Base-by-base conservation (phyloP, 2,797 vertebrate genomes). In the Euphonia xanthogaster region DNA sequence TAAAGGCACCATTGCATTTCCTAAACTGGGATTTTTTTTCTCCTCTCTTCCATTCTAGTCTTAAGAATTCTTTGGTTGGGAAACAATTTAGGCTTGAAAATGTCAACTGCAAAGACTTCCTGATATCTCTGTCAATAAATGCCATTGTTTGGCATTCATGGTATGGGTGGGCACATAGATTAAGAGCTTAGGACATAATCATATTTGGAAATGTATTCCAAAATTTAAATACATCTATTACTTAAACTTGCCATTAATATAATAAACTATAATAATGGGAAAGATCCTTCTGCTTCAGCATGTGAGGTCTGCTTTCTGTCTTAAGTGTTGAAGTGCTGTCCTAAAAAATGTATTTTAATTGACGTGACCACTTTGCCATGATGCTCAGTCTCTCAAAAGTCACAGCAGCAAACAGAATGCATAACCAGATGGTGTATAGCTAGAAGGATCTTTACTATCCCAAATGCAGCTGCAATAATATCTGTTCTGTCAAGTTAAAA, bases 401-500 rank as follows among this genome's bases (percentile, higher is more conserved):
- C 68, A 80, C 86, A 94, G 87, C 83, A 97, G 92, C 96, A 96
- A 97, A 94, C 33, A 90, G 79, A 88, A 77, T 86, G 74, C 93
- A 67, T 81, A 87, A 93, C 90, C 96, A 97, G 94, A 96, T 97
- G 93, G 90, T 94, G 90, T 86, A 89, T 95, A 93, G 74, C 88
- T 95, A 73, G 92, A 87, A 96, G 87, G 86, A 92, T 96, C 82
- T 89, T 87, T 82, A 54, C 93, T 86, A 51, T 94, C 94, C 74
- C 90, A 58, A 96, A 95, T 30, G 39, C 20, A 25, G 76, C 60
- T 86, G 23, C 78, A 93, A n/a, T 86, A 67, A 40, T 92, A 65
- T 79, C 61, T 96, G 71, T 95, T 97, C 94, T 96, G 86, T 96
- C 93, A 93, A 87, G 79, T 68, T 96, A 82, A 96, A 97, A 97